Evolutionary conservation across 2,797 vertebrate species (phyloP).

Genomic region (Gymnoscopelus microlampas): DNA sequence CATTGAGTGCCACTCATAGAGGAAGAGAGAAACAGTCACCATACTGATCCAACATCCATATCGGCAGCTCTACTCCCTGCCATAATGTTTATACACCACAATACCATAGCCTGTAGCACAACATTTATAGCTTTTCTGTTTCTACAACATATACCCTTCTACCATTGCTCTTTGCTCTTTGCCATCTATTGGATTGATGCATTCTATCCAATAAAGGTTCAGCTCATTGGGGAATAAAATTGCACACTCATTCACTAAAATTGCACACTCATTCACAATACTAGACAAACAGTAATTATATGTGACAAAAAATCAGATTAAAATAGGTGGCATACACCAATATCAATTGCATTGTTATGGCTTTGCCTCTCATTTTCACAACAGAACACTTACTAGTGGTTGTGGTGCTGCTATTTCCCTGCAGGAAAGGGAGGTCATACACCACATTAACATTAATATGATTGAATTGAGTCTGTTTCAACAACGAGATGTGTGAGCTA

Average conservation of each 20-base stretch:
- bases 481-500: neutral
- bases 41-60: constrained; percentile 33
- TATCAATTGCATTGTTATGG: neutral
- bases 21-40: constrained; percentile 62
- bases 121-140: constrained; percentile 26
- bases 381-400: no score
- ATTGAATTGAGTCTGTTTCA: neutral
- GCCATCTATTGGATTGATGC: neutral
- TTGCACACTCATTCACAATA: constrained; percentile 8
- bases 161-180: neutral
- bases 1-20: constrained; percentile 71
- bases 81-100: constrained; percentile 45
- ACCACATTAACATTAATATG: no score
- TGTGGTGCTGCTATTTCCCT: neutral
- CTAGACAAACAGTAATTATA: constrained; percentile 29
- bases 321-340: constrained; percentile 5
- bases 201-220: constrained; percentile 2
- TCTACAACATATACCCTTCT: no score
- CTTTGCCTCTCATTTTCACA: no score
- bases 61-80: constrained; percentile 28
- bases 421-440: neutral
- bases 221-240: constrained; percentile 16
- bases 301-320: constrained; percentile 24
- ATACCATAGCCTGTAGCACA: constrained; percentile 34
- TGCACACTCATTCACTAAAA: constrained; percentile 12